A percentile compares a stretch with the other conserved stretches of the same genome.
These are phyloP conservation scores for Timandra comae DNA, from an alignment of 2,888 invertebrate species.

Conservation along the genomic window DNA sequence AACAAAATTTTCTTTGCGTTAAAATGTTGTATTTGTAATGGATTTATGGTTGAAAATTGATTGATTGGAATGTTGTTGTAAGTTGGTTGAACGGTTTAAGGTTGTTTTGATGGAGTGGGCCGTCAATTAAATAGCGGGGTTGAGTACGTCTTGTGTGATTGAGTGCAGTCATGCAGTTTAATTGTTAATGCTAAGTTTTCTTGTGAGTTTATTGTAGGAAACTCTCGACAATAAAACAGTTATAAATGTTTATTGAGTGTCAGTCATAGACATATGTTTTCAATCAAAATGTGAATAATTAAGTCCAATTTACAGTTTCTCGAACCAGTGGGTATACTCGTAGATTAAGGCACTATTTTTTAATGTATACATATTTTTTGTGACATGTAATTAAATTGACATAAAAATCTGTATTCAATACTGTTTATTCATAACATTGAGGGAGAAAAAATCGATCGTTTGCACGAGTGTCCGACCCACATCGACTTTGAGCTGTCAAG, in stretches of 20 bases:
- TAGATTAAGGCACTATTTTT: neutral
- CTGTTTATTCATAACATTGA: conserved; percentile 34
- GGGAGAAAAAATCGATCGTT: conserved; percentile 63
- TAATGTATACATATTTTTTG: neutral
- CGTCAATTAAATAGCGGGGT: conserved; percentile 69
- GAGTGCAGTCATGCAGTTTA: conserved; percentile 68
- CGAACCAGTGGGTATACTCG: too few relatives aligned
- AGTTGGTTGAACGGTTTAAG: conserved; percentile 42
- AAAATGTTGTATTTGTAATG: conserved; percentile 24
- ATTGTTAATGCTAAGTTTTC: conserved; percentile 7
- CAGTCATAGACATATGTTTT: too few relatives aligned
- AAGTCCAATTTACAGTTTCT: too few relatives aligned
- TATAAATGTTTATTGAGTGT: too few relatives aligned
- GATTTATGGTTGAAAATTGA: conserved; percentile 35
- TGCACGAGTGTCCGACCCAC: conserved; percentile 63
- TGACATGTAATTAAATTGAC: conserved; percentile 6
- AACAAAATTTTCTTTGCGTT: conserved; percentile 31
- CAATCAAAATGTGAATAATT: too few relatives aligned
- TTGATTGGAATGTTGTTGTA: conserved; percentile 18
- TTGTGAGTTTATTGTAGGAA: conserved; percentile 34
- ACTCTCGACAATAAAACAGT: too few relatives aligned
- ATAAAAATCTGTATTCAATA: conserved; percentile 8
- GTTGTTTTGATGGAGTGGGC: conserved; percentile 70
- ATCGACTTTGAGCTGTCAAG: conserved; percentile 72
- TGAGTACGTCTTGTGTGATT: conserved; percentile 60